phyloP scores from a whole-genome alignment of 2,888 invertebrate species.

The Bimastos eiseni region DNA sequence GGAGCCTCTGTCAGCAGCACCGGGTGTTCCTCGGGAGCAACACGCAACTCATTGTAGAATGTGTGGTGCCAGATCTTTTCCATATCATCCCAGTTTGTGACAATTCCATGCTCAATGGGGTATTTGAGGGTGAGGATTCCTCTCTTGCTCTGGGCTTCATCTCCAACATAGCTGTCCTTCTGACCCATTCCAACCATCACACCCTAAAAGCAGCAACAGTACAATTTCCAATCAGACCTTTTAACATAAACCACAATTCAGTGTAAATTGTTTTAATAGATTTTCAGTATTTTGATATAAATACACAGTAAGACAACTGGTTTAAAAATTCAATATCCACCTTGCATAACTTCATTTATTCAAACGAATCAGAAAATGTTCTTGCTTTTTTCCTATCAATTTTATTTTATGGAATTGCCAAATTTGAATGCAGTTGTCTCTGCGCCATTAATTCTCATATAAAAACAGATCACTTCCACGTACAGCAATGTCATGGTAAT shows the following conservation, averaged over 20 bases:
- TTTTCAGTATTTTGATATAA: neutral
- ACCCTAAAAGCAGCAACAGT: constrained; percentile 60
- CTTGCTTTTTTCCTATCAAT: too few relatives aligned
- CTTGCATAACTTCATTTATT: neutral
- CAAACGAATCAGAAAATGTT: neutral
- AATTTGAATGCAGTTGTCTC: neutral
- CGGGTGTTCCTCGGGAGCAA: constrained; percentile 76
- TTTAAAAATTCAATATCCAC: neutral
- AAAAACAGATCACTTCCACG: neutral
- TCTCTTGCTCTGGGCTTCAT: constrained; percentile 87
- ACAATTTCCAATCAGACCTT: neutral
- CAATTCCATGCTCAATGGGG: constrained; percentile 67
- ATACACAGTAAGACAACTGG: neutral
- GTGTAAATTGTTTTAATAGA: neutral
- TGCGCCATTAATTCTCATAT: neutral
- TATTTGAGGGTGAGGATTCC: constrained; percentile 67
- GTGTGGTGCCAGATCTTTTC: constrained; percentile 56
- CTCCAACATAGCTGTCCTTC: constrained; percentile 68
- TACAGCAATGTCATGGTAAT: neutral
- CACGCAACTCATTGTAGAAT: constrained; percentile 56
- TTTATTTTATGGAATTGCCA: too few relatives aligned
- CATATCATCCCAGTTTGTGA: constrained; percentile 66
- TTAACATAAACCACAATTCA: neutral
- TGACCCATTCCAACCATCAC: constrained; percentile 73
- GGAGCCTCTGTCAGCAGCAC: constrained; percentile 90